phyloP scores from a whole-genome alignment of 2,797 vertebrate genomes.

The Crotalus adamanteus region DNA sequence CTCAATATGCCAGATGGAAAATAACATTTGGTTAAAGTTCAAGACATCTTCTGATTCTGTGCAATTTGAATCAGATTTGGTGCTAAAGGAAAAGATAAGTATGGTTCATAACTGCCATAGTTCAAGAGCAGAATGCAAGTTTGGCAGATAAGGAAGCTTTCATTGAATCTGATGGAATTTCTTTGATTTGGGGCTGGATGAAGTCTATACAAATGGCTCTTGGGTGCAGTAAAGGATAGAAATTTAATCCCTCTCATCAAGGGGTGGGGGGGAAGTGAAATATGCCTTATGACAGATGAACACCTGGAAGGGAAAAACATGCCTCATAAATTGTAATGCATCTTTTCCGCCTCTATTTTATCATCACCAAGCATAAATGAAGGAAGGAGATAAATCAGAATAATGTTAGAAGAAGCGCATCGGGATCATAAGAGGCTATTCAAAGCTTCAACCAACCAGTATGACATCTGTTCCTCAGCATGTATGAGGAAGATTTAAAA shows the following conservation, averaged over 20 bases:
- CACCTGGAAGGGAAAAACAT: slow-evolving; percentile 49
- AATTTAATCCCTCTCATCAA: slow-evolving; percentile 37
- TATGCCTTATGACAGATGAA: slow-evolving; percentile 51
- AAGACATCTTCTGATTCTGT: neutral
- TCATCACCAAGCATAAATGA: slow-evolving; percentile 34
- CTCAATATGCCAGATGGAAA: neutral
- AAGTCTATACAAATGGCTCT: slow-evolving; percentile 18
- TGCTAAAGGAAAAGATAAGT: neutral
- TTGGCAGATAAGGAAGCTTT: neutral
- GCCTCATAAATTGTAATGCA: slow-evolving; percentile 48
- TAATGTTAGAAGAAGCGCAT: slow-evolving; percentile 1
- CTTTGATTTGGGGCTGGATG: slow-evolving; percentile 40
- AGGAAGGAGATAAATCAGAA: slow-evolving; percentile 45
- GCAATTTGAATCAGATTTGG: neutral
- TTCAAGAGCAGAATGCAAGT: neutral
- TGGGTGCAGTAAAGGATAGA: slow-evolving; percentile 46
- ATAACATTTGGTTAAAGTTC: neutral
- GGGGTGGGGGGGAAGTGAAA: slow-evolving; percentile 47
- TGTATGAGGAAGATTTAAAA: neutral
- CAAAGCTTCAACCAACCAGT: neutral
- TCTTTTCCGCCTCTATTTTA: slow-evolving; percentile 7
- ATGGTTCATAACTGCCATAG: neutral
- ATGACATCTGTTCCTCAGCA: neutral
- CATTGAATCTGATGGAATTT: slow-evolving; percentile 37
- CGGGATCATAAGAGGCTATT: neutral